Percentiles rank a stretch among this genome's conserved stretches.
Evolutionary conservation across 1,140 invertebrate genomes (phyloP).

Genomic region (Drosophila murphyi): DNA sequence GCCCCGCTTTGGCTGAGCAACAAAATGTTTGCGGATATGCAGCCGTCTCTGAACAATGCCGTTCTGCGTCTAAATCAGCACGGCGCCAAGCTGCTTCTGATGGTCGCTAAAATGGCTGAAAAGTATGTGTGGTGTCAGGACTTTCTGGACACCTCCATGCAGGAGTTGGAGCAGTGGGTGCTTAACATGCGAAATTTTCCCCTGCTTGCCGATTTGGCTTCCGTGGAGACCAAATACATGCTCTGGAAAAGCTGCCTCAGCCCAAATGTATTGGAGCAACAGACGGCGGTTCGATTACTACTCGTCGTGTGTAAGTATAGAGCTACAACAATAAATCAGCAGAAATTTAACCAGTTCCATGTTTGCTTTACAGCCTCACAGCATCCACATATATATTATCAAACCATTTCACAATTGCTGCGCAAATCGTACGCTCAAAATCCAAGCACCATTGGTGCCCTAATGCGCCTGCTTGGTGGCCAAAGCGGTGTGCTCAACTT

Average conservation of each 20-base stretch:
- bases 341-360: not conserved
- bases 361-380: slow-evolving; percentile 66
- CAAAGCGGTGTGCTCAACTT: slow-evolving; percentile 84
- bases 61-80: slow-evolving; percentile 67
- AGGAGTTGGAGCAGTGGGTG: slow-evolving; percentile 84
- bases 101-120: slow-evolving; percentile 70
- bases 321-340: not conserved
- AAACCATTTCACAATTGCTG: slow-evolving; percentile 78
- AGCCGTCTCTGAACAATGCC: slow-evolving; percentile 78
- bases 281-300: slow-evolving; percentile 85
- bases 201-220: slow-evolving; percentile 68
- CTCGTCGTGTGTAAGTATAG: slow-evolving; percentile 77
- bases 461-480: slow-evolving; percentile 85
- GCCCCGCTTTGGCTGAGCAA: slow-evolving; percentile 75
- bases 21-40: slow-evolving; percentile 78
- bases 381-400: slow-evolving; percentile 79
- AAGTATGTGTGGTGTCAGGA: slow-evolving; percentile 83
- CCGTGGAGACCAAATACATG: slow-evolving; percentile 74
- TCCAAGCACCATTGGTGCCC: slow-evolving; percentile 84
- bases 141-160: slow-evolving; percentile 85
- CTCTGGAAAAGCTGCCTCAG: slow-evolving; percentile 79
- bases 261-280: slow-evolving; percentile 78
- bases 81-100: slow-evolving; percentile 70
- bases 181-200: slow-evolving; percentile 73
- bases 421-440: slow-evolving; percentile 66